Base-by-base conservation (phyloP, 2,888 invertebrate genomes). In the Apeira syringaria region DNA sequence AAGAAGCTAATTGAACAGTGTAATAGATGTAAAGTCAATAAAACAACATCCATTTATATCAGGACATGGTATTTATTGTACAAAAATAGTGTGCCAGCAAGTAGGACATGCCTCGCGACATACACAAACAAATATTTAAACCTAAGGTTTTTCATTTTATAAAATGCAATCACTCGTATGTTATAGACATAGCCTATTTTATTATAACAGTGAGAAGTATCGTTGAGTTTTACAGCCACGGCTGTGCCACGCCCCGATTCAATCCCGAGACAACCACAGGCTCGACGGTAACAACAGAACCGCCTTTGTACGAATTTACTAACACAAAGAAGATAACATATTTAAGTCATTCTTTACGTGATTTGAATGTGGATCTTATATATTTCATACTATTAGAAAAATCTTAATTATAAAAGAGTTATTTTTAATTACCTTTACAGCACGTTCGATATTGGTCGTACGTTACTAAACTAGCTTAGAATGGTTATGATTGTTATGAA, bases 51-150 rank as follows among this genome's bases (percentile, higher is more conserved):
- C 59, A 24, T 52, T 67, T 64, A 70, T 74, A 77, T 83, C 76
- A 77, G 85, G 86, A 86, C 88, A 86, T 83, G 83, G 82, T 87
- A 85, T 87, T 88, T 89, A 89, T 89, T 89, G 85, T 89, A 89
- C 85, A 89, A 89, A 89, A 89, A 89, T 89, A 89, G 84, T 87
- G 88, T 87, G 88, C 87, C 86, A 85, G 86, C 82, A 82, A 80
- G 83, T 80, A 81, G 82, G 79, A 81, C 86, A 82, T 85, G 83
- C 76, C 74, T 83, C 82, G 79, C 79, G 80, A 84, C 82, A 75
- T 80, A 83, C 84, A 88, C 86, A 82, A 85, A 87, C 86, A 82
- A 84, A 82, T 76, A 77, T 79, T 79, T 65, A 80, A 83, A 80
- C 68, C 78, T 82, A 83, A 64, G 60, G 73, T 69, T 70, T n/a